Base-by-base conservation (phyloP, 2,113 vertebrate genomes). In the Sterna hirundo region DNA sequence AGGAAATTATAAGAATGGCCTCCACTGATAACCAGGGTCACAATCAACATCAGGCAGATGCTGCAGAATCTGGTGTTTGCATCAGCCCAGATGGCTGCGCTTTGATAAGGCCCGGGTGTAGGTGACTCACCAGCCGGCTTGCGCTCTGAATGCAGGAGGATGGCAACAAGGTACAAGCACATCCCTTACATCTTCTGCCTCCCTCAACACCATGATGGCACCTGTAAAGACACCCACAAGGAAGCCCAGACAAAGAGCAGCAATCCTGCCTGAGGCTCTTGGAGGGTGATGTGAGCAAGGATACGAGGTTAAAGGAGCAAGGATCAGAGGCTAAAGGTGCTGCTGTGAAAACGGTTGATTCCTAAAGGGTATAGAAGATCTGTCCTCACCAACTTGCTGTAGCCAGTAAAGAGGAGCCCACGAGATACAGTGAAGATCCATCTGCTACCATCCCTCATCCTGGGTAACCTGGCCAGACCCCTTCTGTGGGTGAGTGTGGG, bases 321-420 rank as follows among this genome's bases (percentile, higher is more conserved):
- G 23, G 23, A 38, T 66, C 40, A 47, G 83, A 60, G 22, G 15
- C 29, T 32, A 15, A 88, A 65, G 27, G 54, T 20, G 36, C 47
- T 36, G 27, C 52, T 1, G 0, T 23, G 64, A 4, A 16, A 62
- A 54, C 5, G 29, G 6, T 25, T 46, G 32, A 0, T 46, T 78
- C 87, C 62, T 77, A 23, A 64, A 23, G 6, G 42, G 2, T 36
- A 13, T 15, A 5, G 32, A 47, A 61, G 64, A 47, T 26, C 42
- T 82, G 19, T 16, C 20, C 15, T 57, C 60, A 38, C 19, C 1
- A 30, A 1, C 65, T 68, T 64, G 30, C 78, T 84, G 82, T 7
- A 30, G 27, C 34, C 23, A 40, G 4, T 18, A 8, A 47, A 57
- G 36, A 92, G 38, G 29, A 76, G 7, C 15, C 60, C 20, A 8